Evolutionary conservation across 2,888 invertebrate species (phyloP).

Genomic region (Eurois occulta): DNA sequence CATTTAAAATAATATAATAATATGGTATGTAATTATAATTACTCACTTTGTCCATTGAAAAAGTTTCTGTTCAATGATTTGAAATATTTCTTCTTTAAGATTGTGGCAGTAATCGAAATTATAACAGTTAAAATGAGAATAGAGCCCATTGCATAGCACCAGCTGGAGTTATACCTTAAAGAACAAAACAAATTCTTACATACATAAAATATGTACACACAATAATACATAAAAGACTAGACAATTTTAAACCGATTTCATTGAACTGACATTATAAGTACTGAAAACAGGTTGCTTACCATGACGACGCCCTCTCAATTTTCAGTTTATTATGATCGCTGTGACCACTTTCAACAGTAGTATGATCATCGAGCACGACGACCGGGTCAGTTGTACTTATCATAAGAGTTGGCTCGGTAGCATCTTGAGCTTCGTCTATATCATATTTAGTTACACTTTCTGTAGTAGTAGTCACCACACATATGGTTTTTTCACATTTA

Average conservation of each 20-base stretch:
- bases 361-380: neutral
- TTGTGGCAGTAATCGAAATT: slow-evolving; percentile 5
- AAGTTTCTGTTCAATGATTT: slow-evolving; percentile 31
- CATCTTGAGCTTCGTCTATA: neutral
- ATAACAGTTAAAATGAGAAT: slow-evolving; percentile 28
- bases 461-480: slow-evolving; percentile 34
- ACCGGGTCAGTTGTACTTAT: slow-evolving; percentile 1
- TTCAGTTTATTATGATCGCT: slow-evolving; percentile 19
- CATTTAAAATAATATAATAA: neutral
- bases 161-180: slow-evolving; percentile 37
- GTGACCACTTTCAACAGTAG: neutral
- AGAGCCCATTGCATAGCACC: slow-evolving; percentile 45
- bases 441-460: neutral
- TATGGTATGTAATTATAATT: neutral
- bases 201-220: neutral
- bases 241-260: neutral
- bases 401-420: neutral
- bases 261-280: neutral
- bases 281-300: slow-evolving; percentile 27
- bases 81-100: slow-evolving; percentile 22
- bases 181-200: neutral
- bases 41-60: slow-evolving; percentile 41
- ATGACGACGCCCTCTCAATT: slow-evolving; percentile 30
- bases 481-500: slow-evolving; percentile 61
- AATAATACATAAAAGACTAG: neutral